Percentiles rank a stretch among this genome's conserved stretches.
Conservation (phyloP, 2,888 invertebrate species). For the Icerya purchasi region DNA sequence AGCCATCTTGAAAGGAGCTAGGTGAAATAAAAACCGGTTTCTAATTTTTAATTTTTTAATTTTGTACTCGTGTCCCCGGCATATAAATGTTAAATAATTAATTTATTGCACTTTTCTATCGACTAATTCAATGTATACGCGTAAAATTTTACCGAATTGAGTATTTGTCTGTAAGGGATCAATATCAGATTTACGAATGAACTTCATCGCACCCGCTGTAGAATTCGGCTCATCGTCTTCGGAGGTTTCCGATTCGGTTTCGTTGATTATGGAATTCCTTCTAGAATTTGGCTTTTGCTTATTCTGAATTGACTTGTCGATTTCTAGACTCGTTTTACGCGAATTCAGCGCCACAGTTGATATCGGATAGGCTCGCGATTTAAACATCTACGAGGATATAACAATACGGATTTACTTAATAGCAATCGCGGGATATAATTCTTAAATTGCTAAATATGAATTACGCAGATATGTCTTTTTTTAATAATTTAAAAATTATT, state of each 20-base stretch:
- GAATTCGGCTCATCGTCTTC: neutral
- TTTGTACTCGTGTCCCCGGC: no score
- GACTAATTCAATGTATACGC: no score
- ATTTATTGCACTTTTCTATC: no score
- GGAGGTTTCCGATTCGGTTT: neutral
- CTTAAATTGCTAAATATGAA: no score
- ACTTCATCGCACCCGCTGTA: conserved; percentile 4
- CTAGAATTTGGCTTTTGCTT: neutral
- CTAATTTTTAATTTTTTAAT: no score
- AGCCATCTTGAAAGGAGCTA: no score
- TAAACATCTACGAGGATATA: conserved; percentile 1
- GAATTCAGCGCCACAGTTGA: neutral
- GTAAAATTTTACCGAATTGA: neutral
- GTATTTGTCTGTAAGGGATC: neutral
- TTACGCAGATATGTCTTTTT: no score
- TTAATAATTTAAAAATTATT: no score
- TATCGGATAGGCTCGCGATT: conserved; percentile 7
- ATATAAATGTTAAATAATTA: no score
- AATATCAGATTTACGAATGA: conserved; percentile 4
- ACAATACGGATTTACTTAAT: no score
- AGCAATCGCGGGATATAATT: no score
- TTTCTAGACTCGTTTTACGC: neutral
- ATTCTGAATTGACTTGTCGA: neutral
- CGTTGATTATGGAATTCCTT: neutral
- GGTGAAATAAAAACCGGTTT: no score